Evolutionary conservation across 2,888 invertebrate genomes (phyloP), one percentile per base, ranked within the genome.

Genomic region (Trissoscelio sp.): DNA sequence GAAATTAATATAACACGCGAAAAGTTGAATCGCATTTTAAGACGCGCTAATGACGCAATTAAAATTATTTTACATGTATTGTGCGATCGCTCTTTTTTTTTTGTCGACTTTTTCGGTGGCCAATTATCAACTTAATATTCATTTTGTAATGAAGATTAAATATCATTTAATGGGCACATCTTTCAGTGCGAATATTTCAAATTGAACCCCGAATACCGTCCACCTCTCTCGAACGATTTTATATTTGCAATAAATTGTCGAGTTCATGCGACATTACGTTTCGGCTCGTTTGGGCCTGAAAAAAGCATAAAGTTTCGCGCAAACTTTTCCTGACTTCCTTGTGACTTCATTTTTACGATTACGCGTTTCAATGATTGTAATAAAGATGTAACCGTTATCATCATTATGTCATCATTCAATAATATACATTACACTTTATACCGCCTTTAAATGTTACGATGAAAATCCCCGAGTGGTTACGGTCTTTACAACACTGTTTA

Each of bases 381-480:
- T 78, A 79, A 79, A 79, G 72, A 73, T 67, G 72, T 67, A 60
- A 55, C 73, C 55, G 67, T 73, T 79, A 73, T 79, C 72, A 73
- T 62, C 67, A 44, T 79, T 79, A 72, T 66, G 73, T 72, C 60
- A 73, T 67, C 79, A 67, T 70, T 79, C 79, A 73, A 73, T 73
- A 73, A 79, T 73, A 79, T 73, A 73, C 79, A 79, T 66, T 57
- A 58, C 67, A 67, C 7, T 73, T 73, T 79, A 79, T 73, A 44
- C 67, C 53, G 34, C 14, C 64, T 73, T 53, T 53, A 53, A 79
- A 73, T 37, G 66, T 79, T 53, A 69, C 70, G 66, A 66, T 55
- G 66, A 73, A 67, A 73, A 44, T 66, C n/a, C 24, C 20, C 39
- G 16, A 44, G 37, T 16, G 28, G 67, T 74, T 67, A 39, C 12